phyloP scores from a whole-genome alignment of 2,888 invertebrate genomes.

The Microctonus brassicae region DNA sequence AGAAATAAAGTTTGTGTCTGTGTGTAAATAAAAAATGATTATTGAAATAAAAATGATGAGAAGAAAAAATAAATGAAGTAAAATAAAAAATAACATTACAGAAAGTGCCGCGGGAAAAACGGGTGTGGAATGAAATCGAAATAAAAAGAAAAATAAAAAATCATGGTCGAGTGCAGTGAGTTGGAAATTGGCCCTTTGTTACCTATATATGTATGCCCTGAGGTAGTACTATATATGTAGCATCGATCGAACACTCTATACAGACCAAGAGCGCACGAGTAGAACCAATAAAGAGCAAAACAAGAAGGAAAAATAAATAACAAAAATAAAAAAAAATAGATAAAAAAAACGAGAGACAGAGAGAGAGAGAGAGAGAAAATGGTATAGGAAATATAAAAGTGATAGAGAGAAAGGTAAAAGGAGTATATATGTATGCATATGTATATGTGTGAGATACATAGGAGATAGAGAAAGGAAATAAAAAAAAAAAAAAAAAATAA shows the following conservation, averaged over 20 bases:
- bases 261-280: background rate
- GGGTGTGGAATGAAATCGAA: background rate
- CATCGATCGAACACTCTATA: slow-evolving; percentile 12
- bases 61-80: no score
- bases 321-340: background rate
- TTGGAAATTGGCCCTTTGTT: slow-evolving; percentile 15
- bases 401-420: no score
- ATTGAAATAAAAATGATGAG: no score
- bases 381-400: background rate
- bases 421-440: background rate
- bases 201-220: background rate
- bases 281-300: background rate
- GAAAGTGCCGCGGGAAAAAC: background rate
- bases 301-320: background rate
- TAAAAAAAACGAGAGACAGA: background rate
- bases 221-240: background rate
- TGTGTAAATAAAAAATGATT: no score
- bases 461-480: background rate
- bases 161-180: slow-evolving; percentile 1
- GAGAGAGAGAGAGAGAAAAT: background rate
- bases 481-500: background rate
- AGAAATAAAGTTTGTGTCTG: no score
- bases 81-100: background rate
- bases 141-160: background rate
- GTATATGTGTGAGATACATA: no score